A percentile compares a stretch with the other conserved stretches of the same genome.
Evolutionary conservation across 1,140 invertebrate genomes (phyloP).

Genomic region (Hylaeus anthracinus): DNA sequence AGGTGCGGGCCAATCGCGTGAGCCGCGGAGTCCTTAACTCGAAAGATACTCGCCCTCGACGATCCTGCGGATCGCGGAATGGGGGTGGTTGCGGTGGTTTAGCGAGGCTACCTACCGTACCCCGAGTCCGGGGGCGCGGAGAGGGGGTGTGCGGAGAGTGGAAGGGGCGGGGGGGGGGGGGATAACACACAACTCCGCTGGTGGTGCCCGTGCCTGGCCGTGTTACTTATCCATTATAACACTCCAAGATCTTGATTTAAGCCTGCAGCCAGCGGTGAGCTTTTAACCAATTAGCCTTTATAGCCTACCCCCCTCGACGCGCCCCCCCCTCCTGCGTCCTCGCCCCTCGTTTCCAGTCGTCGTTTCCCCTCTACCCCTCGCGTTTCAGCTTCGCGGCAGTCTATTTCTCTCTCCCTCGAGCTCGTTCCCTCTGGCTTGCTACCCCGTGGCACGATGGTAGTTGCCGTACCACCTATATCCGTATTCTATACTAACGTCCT

Average conservation of each 20-base stretch:
- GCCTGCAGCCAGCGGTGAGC: slow-evolving; percentile 80
- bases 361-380: slow-evolving; percentile 25
- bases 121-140: slow-evolving; percentile 30
- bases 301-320: slow-evolving; percentile 66
- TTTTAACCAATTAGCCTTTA: slow-evolving; percentile 82
- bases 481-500: slow-evolving; percentile 54
- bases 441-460: slow-evolving; percentile 48
- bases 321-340: slow-evolving; percentile 16
- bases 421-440: slow-evolving; percentile 44
- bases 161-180: not conserved
- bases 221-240: slow-evolving; percentile 82
- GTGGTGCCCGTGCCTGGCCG: slow-evolving; percentile 74
- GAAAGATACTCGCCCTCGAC: slow-evolving; percentile 68
- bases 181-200: slow-evolving; percentile 58
- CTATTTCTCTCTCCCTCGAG: slow-evolving; percentile 4
- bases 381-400: slow-evolving; percentile 47
- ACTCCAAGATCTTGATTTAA: slow-evolving; percentile 82
- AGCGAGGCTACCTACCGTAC: slow-evolving; percentile 43
- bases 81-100: slow-evolving; percentile 35
- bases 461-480: slow-evolving; percentile 54
- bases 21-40: slow-evolving; percentile 70
- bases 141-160: slow-evolving; percentile 27
- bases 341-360: slow-evolving; percentile 22
- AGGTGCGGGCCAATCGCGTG: slow-evolving; percentile 68
- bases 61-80: slow-evolving; percentile 57